Conservation (phyloP, 2,113 vertebrate genomes). For the Syngnathus typhle region DNA sequence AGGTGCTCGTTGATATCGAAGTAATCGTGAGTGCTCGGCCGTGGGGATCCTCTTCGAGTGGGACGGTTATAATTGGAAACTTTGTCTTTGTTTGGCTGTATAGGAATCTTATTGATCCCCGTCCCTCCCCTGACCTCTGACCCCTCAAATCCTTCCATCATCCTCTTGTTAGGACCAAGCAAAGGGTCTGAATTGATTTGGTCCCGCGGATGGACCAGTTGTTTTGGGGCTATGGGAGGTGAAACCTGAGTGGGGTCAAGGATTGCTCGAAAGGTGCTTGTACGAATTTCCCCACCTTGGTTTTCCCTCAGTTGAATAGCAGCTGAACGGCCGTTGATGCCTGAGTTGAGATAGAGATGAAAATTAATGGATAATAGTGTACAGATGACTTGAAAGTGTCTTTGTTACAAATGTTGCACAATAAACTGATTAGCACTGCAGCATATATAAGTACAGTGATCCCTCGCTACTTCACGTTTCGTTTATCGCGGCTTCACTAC, state of each 20-base stretch:
- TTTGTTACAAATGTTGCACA: too few species aligned
- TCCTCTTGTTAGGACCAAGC: slow-evolving; percentile 57
- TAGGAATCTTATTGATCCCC: slow-evolving; percentile 24
- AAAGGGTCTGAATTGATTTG: slow-evolving; percentile 22
- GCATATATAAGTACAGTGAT: too few species aligned
- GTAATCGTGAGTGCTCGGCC: slow-evolving; percentile 77
- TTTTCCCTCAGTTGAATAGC: slow-evolving; percentile 60
- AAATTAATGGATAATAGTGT: slow-evolving; percentile 6
- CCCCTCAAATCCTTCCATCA: slow-evolving; percentile 59
- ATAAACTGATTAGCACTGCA: too few species aligned
- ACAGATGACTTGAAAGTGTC: background rate
- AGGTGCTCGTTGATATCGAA: slow-evolving; percentile 98
- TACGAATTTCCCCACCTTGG: slow-evolving; percentile 35
- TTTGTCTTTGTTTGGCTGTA: slow-evolving; percentile 40
- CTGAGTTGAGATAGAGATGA: slow-evolving; percentile 32
- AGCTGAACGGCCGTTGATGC: slow-evolving; percentile 44
- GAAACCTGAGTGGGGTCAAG: slow-evolving; percentile 31
- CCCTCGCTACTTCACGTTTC: too few species aligned
- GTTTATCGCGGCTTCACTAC: too few species aligned
- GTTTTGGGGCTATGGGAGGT: slow-evolving; percentile 16
- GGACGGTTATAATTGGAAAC: slow-evolving; percentile 65
- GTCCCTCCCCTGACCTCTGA: slow-evolving; percentile 52
- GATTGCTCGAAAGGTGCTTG: slow-evolving; percentile 27
- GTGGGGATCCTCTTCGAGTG: slow-evolving; percentile 75
- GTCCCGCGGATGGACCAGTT: slow-evolving; percentile 43